phyloP scores from a whole-genome alignment of 2,888 invertebrate genomes.

The Sarcophaga subvicina region DNA sequence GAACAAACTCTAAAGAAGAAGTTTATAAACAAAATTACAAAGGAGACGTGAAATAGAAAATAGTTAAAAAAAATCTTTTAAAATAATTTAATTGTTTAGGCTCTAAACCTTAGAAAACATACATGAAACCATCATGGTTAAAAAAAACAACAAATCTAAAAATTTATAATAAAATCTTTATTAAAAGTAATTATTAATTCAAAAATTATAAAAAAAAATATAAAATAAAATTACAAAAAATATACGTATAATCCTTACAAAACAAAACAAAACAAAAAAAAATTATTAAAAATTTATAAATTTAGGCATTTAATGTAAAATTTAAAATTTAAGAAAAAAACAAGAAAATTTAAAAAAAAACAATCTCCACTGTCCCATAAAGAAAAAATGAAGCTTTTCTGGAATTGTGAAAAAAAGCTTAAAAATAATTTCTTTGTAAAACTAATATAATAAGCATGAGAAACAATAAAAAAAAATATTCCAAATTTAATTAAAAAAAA shows the following conservation, averaged over 20 bases:
- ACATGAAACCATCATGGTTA: slow-evolving; percentile 49
- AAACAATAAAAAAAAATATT: slow-evolving; percentile 55
- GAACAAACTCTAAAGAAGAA: slow-evolving; percentile 21
- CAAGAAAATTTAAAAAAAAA: slow-evolving; percentile 44
- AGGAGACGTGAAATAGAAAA: slow-evolving; percentile 43
- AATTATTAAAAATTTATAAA: slow-evolving; percentile 68
- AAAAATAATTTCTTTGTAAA: slow-evolving; percentile 81
- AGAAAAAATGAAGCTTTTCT: slow-evolving; percentile 56
- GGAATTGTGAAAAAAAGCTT: slow-evolving; percentile 45
- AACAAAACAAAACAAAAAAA: slow-evolving; percentile 30
- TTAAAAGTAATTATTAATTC: slow-evolving; percentile 46
- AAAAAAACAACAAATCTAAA: slow-evolving; percentile 44
- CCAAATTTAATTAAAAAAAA: slow-evolving; percentile 63
- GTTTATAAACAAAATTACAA: slow-evolving; percentile 63
- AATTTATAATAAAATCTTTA: slow-evolving; percentile 47
- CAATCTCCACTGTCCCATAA: slow-evolving; percentile 26
- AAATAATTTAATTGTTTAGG: slow-evolving; percentile 68
- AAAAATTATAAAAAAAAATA: slow-evolving; percentile 36
- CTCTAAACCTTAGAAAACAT: slow-evolving; percentile 66
- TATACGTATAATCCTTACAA: slow-evolving; percentile 63
- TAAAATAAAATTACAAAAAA: slow-evolving; percentile 55
- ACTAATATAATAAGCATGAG: slow-evolving; percentile 63
- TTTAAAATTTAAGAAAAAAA: slow-evolving; percentile 59
- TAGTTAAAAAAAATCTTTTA: slow-evolving; percentile 62
- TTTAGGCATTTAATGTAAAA: slow-evolving; percentile 70